These are phyloP conservation scores for Microchirus variegatus DNA, from an alignment of 2,797 vertebrate species.

Conservation along the genomic window DNA sequence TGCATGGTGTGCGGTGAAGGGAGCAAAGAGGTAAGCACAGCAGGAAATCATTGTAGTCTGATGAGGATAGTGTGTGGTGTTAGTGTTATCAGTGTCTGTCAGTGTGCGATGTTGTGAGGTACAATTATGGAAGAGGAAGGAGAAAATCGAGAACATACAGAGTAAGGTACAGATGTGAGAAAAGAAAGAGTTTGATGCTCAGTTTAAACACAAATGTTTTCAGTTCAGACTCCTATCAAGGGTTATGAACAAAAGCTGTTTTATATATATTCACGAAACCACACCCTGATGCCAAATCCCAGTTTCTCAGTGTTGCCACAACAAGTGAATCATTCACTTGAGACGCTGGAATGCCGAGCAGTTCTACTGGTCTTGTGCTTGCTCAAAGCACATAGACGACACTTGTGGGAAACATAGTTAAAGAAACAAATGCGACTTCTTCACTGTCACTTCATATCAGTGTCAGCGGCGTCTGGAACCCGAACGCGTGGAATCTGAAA, in stretches of 20 bases:
- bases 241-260: too few relatives aligned
- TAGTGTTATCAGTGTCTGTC: too few relatives aligned
- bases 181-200: too few relatives aligned
- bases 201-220: too few relatives aligned
- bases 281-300: background rate
- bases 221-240: too few relatives aligned
- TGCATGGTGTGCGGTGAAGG: conserved; percentile 28
- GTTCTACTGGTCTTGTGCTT: conserved; percentile 4
- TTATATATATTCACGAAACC: too few relatives aligned
- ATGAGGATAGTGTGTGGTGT: background rate
- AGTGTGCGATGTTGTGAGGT: too few relatives aligned
- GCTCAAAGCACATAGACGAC: background rate
- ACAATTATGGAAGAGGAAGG: too few relatives aligned
- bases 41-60: conserved; percentile 10
- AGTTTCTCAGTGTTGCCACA: conserved; percentile 7
- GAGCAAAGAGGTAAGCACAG: conserved; percentile 7
- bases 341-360: conserved; percentile 1
- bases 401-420: background rate
- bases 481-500: background rate
- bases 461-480: conserved; percentile 5
- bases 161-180: too few relatives aligned
- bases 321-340: conserved; percentile 4
- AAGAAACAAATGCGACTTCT: conserved; percentile 9
- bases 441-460: conserved; percentile 5
- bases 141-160: too few relatives aligned